Evolutionary conservation across 1,140 invertebrate species (phyloP).

Genomic region (Marisa cornuarietis): DNA sequence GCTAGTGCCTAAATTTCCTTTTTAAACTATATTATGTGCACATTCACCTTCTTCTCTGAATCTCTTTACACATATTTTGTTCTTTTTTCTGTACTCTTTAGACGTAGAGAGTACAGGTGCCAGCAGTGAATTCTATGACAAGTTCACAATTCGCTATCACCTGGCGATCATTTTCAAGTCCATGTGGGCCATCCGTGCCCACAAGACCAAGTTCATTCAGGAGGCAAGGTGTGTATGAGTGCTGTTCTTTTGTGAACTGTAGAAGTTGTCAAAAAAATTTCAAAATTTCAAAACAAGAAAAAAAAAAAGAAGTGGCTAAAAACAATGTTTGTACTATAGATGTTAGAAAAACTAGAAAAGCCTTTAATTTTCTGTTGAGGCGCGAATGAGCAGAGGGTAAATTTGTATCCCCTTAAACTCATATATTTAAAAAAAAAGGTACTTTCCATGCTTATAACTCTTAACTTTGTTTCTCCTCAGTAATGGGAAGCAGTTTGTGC

Average conservation of each 20-base stretch:
- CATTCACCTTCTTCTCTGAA: neutral
- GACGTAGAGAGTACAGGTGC: conserved; percentile 98
- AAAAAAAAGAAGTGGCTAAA: neutral
- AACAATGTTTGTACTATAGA: neutral
- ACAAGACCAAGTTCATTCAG: conserved; percentile 68
- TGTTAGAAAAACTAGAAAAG: no score
- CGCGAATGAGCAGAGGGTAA: no score
- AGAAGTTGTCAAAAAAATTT: no score
- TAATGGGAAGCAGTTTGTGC: conserved; percentile 86
- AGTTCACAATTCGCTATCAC: conserved; percentile 97
- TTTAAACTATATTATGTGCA: neutral
- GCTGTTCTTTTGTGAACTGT: neutral
- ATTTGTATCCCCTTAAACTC: no score
- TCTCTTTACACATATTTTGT: no score
- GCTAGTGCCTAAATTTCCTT: no score
- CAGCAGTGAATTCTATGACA: conserved; percentile 98
- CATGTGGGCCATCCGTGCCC: conserved; percentile 68
- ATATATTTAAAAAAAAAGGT: no score
- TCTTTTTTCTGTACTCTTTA: conserved; percentile 33
- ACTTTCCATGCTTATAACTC: no score
- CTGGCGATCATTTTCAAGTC: conserved; percentile 94
- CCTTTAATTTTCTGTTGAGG: no score
- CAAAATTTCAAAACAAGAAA: conserved; percentile 1
- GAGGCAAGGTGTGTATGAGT: conserved; percentile 67
- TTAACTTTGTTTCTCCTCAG: conserved; percentile 38